Percentiles rank a stretch among this genome's conserved stretches.
Evolutionary conservation across 1,140 invertebrate genomes (phyloP).

Genomic region (Chlorops oryzae): DNA sequence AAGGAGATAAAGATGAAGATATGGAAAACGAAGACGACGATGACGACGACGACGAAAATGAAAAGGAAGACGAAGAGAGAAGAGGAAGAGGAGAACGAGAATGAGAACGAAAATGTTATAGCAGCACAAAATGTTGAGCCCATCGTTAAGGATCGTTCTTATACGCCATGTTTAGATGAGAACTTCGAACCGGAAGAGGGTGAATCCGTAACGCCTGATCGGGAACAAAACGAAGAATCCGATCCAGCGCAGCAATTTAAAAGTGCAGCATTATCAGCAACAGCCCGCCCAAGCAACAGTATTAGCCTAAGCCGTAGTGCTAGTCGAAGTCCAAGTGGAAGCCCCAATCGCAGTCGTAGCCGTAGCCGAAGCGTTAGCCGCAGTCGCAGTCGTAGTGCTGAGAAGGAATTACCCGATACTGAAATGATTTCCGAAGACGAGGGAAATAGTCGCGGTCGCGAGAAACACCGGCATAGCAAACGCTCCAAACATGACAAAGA

Average conservation of each 20-base stretch:
- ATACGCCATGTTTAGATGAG: slow-evolving; percentile 62
- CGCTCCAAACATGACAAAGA: slow-evolving; percentile 30
- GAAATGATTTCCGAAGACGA: slow-evolving; percentile 67
- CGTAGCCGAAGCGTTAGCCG: slow-evolving; percentile 7
- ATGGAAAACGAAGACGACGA: too few species aligned
- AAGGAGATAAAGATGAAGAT: slow-evolving; percentile 18
- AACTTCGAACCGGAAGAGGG: slow-evolving; percentile 43
- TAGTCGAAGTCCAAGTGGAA: slow-evolving; percentile 9
- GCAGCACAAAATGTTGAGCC: slow-evolving; percentile 18
- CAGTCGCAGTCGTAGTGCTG: slow-evolving; percentile 5
- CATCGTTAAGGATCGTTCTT: slow-evolving; percentile 52
- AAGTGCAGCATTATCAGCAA: background rate
- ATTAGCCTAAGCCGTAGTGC: slow-evolving; percentile 4
- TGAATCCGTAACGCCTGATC: background rate
- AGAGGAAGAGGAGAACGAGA: slow-evolving; percentile 12
- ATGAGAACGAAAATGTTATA: slow-evolving; percentile 16
- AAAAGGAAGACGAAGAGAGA: slow-evolving; percentile 11
- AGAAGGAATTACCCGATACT: slow-evolving; percentile 49
- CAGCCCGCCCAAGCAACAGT: slow-evolving; percentile 1
- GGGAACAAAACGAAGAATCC: background rate
- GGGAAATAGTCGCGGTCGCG: slow-evolving; percentile 48
- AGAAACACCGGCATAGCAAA: slow-evolving; percentile 29
- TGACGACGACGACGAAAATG: slow-evolving; percentile 12
- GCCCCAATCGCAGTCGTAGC: slow-evolving; percentile 2
- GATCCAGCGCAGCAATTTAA: slow-evolving; percentile 10